These are phyloP conservation scores for Whitmania pigra DNA, from an alignment of 1,140 invertebrate species.

Conservation along the genomic window DNA sequence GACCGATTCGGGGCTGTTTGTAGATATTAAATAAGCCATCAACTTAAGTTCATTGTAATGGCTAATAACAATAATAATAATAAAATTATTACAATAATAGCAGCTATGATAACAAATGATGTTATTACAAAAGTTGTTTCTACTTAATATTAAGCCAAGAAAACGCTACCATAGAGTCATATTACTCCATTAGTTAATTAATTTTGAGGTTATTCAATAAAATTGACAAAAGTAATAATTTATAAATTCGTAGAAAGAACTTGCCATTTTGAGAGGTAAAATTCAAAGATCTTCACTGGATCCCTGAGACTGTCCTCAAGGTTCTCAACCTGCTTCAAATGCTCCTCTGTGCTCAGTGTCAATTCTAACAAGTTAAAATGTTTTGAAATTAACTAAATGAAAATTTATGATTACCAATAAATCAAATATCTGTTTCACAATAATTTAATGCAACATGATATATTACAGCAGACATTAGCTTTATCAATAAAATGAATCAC, in stretches of 20 bases:
- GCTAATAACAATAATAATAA: neutral
- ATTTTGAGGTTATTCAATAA: neutral
- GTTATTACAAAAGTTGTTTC: no score
- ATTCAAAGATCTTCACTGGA: slow-evolving; percentile 17
- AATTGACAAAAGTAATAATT: no score
- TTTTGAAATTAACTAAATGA: no score
- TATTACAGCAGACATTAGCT: no score
- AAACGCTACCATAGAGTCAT: neutral
- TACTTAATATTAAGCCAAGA: no score
- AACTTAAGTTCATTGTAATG: neutral
- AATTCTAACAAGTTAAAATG: neutral
- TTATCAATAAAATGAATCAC: no score
- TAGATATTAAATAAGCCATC: neutral
- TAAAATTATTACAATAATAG: neutral
- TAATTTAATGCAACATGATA: no score
- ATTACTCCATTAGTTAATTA: no score
- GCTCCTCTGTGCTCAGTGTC: neutral
- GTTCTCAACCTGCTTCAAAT: neutral
- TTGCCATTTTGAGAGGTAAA: slow-evolving; percentile 18
- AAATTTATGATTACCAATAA: no score
- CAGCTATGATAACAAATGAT: no score
- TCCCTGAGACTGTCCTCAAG: neutral
- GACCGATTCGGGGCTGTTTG: neutral
- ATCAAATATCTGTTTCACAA: no score
- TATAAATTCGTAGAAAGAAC: neutral